Evolutionary conservation across 1,140 invertebrate genomes (phyloP), one percentile per base, ranked within the genome.

Genomic region (Gerris buenoi): DNA sequence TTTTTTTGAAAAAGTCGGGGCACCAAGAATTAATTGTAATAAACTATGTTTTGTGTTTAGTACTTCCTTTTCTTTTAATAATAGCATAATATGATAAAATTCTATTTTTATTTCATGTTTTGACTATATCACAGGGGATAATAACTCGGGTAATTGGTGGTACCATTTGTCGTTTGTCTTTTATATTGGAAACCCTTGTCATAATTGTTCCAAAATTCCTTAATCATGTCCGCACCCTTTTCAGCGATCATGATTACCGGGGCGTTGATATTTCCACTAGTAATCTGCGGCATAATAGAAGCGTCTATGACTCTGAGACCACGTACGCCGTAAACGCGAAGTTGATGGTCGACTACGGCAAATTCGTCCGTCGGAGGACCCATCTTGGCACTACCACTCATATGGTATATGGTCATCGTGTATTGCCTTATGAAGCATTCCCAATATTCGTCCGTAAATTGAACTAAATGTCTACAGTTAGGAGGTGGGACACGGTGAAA

Each of bases 221-320:
- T 91, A 5, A 96, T 87, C 74, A 95, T 74, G 78, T 95, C 92
- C 0, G 92, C 83, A 0, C 88, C 92, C 75, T 93, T 95, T 74
- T 97, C 93, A 0, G 80, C 93, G n/a, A 97, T 91, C 92, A 95
- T 95, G 13, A 95, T 89, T 0, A 87, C 85, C 0, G 90, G 88
- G 0, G 89, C 89, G 70, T 92, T 91, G 22, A 91, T 91, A 72
- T 93, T 92, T 0, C 90, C 91, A 73, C 85, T 89, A 0, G 88
- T 88, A 1, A 93, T 87, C 0, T 84, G 81, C 0, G 89, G 88
- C 86, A 91, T 90, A 57, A 91, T 87, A 22, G 86, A 89, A 0
- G 88, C 88, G 71, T 91, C 89, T 64, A 90, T 86, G 0, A 90
- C 88, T 65, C 91, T 78, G 18, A 93, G 74, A 0, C 88, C 88